Percentiles rank a stretch among this genome's conserved stretches.
phyloP scores from a whole-genome alignment of 64 coral and sea anemone genomes.

The Montipora sp. region DNA sequence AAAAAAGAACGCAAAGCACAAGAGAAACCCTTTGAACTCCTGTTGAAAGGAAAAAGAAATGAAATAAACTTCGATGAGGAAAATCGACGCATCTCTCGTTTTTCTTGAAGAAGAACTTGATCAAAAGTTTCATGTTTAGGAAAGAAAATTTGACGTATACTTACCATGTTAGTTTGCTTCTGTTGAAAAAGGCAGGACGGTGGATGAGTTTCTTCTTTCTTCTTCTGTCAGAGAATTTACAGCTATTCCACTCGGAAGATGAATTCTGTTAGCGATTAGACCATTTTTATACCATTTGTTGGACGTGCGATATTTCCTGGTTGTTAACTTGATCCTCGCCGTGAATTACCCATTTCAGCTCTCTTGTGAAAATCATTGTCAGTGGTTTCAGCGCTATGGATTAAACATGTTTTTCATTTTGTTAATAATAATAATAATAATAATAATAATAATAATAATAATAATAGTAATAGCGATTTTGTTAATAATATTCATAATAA shows the following conservation, averaged over 20 bases:
- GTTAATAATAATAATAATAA: not conserved
- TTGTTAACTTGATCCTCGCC: not conserved
- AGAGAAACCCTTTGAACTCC: slow-evolving; percentile 16
- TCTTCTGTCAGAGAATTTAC: not conserved
- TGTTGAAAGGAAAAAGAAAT: not conserved
- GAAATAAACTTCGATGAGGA: not conserved
- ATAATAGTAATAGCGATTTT: no score
- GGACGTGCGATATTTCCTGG: not conserved
- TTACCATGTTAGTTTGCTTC: not conserved
- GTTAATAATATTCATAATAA: no score
- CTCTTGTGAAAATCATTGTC: not conserved
- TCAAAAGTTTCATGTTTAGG: no score
- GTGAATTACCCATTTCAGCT: not conserved
- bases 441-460: no score
- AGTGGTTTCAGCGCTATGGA: not conserved
- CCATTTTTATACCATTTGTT: not conserved
- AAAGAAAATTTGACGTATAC: not conserved
- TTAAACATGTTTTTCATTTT: not conserved
- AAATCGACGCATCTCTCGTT: no score
- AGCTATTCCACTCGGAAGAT: not conserved
- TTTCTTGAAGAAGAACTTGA: no score
- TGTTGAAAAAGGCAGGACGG: not conserved
- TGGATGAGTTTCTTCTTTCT: not conserved
- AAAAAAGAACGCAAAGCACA: not conserved
- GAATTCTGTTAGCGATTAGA: not conserved